Base-by-base conservation (phyloP, 2,888 invertebrate species). In the Drosophila neutralis region DNA sequence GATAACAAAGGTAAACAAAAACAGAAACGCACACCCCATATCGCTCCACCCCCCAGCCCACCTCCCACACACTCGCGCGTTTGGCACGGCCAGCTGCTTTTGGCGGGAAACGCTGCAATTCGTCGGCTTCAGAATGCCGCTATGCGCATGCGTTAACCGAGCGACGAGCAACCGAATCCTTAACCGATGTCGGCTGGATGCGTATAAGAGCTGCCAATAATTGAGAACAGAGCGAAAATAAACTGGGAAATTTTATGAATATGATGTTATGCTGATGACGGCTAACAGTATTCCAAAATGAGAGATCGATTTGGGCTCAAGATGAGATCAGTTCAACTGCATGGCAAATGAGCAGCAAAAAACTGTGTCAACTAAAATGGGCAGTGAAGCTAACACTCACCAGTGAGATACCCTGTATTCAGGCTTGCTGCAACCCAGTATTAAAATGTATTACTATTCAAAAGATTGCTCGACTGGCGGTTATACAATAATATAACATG, bases 1-100 rank as follows among this genome's bases (percentile, higher is more conserved):
- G 87, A 87, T 87, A 87, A 89, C 83, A 87, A 89, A 87, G 83
- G 87, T 87, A 87, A 87, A 87, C 87, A 87, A 87, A 83, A 63
- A 64, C 56, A 57, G 63, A 54, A 52, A 54, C 40, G 51, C 48
- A 49, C 11, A 27, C n/a, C 33, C 38, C 40, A 49, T 27, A 56
- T 56, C 38, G 54, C 36, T 38, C 27, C 36, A 56, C n/a, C n/a
- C n/a, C 27, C 53, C 31, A 6, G 29, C 31, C 29, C 27, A 49
- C 27, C 18, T 3, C 18, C 18, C 33, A 29, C 48, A 29, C 33
- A 29, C 58, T 36, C 18, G 57, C 53, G 45, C 56, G 38, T 27
- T 38, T 38, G 33, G 40, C 38, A 60, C 57, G 29, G n/a, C 35
- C 36, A 24, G 40, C 29, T n/a, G 33, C 11, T 61, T 80, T 85